Evolutionary conservation across 2,113 vertebrate species (phyloP).

Genomic region (Rana temporaria): DNA sequence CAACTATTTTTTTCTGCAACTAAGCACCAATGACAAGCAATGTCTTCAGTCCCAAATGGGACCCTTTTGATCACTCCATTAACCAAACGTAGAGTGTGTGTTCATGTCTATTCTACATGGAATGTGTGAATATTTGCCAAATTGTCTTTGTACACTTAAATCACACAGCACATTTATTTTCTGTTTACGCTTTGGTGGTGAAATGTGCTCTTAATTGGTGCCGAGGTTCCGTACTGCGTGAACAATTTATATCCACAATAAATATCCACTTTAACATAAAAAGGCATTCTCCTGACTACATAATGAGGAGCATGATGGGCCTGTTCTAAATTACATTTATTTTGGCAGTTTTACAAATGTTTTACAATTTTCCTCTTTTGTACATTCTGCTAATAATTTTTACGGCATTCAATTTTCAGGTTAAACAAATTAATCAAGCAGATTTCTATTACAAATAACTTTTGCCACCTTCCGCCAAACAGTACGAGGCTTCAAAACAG

Average conservation of each 20-base stretch:
- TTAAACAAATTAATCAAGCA: slow-evolving; percentile 60
- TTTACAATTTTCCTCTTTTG: slow-evolving; percentile 11
- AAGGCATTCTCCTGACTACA: not conserved
- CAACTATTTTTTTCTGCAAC: slow-evolving; percentile 61
- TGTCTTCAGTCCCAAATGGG: slow-evolving; percentile 72
- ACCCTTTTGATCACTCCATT: slow-evolving; percentile 69
- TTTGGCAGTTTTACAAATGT: slow-evolving; percentile 60
- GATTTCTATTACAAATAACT: slow-evolving; percentile 53
- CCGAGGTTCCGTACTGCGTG: slow-evolving; percentile 31
- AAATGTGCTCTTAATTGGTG: slow-evolving; percentile 44
- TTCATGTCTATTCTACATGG: slow-evolving; percentile 45
- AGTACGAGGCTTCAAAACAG: slow-evolving; percentile 70
- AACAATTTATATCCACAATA: slow-evolving; percentile 41
- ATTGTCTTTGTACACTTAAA: slow-evolving; percentile 59
- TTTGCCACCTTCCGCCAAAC: slow-evolving; percentile 68
- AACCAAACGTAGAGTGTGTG: slow-evolving; percentile 64
- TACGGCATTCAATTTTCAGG: slow-evolving; percentile 29
- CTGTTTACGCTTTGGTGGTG: not conserved
- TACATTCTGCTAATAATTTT: slow-evolving; percentile 16
- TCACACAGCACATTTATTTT: slow-evolving; percentile 53
- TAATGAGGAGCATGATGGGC: slow-evolving; percentile 51
- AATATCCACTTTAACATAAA: slow-evolving; percentile 42
- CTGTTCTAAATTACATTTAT: slow-evolving; percentile 61
- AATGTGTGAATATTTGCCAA: slow-evolving; percentile 53
- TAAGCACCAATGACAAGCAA: slow-evolving; percentile 71